phyloP scores from a whole-genome alignment of 2,888 invertebrate genomes.

The Eudemis profundana region DNA sequence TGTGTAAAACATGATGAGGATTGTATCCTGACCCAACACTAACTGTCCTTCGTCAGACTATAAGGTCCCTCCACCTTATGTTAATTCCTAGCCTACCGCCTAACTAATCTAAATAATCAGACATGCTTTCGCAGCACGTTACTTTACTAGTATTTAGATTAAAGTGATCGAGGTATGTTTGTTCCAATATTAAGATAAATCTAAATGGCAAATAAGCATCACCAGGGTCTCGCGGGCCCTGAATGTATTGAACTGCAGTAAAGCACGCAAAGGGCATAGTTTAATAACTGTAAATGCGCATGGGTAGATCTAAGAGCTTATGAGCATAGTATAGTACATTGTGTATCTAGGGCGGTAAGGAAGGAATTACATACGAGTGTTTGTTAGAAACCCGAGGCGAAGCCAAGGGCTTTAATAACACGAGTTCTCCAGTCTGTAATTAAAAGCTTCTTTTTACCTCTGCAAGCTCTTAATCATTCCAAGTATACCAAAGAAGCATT shows the following conservation, averaged over 20 bases:
- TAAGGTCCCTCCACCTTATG: not conserved
- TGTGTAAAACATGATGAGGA: no score
- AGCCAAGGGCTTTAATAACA: no score
- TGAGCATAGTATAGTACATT: not conserved
- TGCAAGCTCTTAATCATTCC: no score
- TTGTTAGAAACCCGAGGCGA: no score
- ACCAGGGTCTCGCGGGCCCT: not conserved
- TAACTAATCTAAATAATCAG: conserved; percentile 17
- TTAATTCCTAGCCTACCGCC: not conserved
- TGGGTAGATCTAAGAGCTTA: not conserved
- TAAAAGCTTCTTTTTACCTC: no score
- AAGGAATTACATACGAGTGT: not conserved
- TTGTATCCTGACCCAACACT: no score
- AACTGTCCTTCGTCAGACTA: no score
- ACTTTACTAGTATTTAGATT: conserved; percentile 13
- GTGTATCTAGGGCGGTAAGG: not conserved
- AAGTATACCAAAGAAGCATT: no score
- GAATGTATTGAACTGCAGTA: not conserved
- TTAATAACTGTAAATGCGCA: not conserved
- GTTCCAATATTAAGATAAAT: conserved; percentile 10
- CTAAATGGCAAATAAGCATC: conserved; percentile 10
- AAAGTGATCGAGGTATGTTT: conserved; percentile 7
- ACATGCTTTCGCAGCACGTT: conserved; percentile 3
- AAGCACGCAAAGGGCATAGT: conserved; percentile 12
- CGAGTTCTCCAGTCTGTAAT: no score